Percentiles rank a stretch among this genome's conserved stretches.
phyloP scores from a whole-genome alignment of 37 sponge, comb jelly and placozoan genomes.

The Halichondria panicea region DNA sequence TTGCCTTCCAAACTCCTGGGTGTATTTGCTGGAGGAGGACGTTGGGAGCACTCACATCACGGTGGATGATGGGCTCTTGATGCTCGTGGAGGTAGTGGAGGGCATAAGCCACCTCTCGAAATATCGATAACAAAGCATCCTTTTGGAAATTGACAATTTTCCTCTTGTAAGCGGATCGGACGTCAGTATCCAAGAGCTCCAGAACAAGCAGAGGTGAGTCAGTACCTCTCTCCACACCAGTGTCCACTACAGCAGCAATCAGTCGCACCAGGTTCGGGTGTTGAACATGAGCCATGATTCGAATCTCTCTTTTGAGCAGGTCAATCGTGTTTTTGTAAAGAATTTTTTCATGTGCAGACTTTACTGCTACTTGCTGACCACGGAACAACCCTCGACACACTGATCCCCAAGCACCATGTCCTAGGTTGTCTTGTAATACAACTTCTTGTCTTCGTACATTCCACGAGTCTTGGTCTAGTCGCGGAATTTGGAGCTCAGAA shows the following conservation, averaged over 20 bases:
- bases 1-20: conserved; percentile 43
- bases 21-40: conserved; percentile 43
- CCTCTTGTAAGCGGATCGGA: conserved; percentile 43
- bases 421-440: conserved; percentile 12
- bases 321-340: background rate
- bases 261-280: conserved; percentile 72
- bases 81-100: conserved; percentile 69
- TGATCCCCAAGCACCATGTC: conserved; percentile 70
- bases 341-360: conserved; percentile 34
- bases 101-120: conserved; percentile 56
- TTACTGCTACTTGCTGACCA: conserved; percentile 69
- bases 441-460: conserved; percentile 9
- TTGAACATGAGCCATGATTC: conserved; percentile 29
- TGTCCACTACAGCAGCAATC: conserved; percentile 53
- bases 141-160: too few relatives aligned
- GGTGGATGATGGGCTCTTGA: conserved; percentile 70
- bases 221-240: background rate
- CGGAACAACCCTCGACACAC: conserved; percentile 47
- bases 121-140: conserved; percentile 1
- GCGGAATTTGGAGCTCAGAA: background rate
- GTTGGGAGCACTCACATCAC: conserved; percentile 78
- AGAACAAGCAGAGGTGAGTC: conserved; percentile 48
- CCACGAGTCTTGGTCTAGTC: background rate
- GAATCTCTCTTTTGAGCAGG: conserved; percentile 51
- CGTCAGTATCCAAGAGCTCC: conserved; percentile 68